Evolutionary conservation across 2,113 vertebrate genomes (phyloP), one percentile per base, ranked within the genome.

Genomic region (Gallinago jamesoni): DNA sequence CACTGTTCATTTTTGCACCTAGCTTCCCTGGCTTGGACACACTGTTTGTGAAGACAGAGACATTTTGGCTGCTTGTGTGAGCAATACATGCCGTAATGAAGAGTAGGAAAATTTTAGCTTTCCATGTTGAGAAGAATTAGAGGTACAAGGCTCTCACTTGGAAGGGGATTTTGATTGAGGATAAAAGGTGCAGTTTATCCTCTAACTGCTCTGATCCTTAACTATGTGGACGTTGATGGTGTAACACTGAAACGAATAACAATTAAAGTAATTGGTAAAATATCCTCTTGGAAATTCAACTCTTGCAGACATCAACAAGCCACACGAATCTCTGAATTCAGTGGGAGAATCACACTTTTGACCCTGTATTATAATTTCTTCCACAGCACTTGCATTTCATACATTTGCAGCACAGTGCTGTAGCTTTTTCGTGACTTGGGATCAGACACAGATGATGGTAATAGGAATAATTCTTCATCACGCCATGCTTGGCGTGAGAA

Each of bases 341-440:
- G 52, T 78, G 43, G 16, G 21, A 87, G 64, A 91, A 43, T 87
- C 73, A 78, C 31, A n/a, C 12, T 91, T 95, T 68, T 59, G 72
- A 89, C 37, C 27, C 30, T 14, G 19, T 37, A 53, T 59, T 30
- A 33, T 82, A 68, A 53, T 91, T 93, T 84, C 56, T 91, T 94
- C 43, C 84, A 64, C 35, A 89, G 76, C 55, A 52, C 28, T 92
- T 90, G 55, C 28, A 37, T 86, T 86, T 95, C 68, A 35, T 53
- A 53, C 14, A 12, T 7, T 4, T 91, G 83, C 60, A 89, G 72
- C 16, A 35, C 8, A 74, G 28, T 39, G 37, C n/a, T 81, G n/a
- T 60, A 74, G 37, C 74, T 87, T 92, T 93, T 91, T 94, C 80
- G 89, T 94, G 94, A 89, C 69, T 73, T 64, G 10, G 20, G 41